A percentile compares a stretch with the other conserved stretches of the same genome.
These are phyloP conservation scores for Perdita meconis DNA, from an alignment of 2,888 invertebrate species.

Conservation along the genomic window DNA sequence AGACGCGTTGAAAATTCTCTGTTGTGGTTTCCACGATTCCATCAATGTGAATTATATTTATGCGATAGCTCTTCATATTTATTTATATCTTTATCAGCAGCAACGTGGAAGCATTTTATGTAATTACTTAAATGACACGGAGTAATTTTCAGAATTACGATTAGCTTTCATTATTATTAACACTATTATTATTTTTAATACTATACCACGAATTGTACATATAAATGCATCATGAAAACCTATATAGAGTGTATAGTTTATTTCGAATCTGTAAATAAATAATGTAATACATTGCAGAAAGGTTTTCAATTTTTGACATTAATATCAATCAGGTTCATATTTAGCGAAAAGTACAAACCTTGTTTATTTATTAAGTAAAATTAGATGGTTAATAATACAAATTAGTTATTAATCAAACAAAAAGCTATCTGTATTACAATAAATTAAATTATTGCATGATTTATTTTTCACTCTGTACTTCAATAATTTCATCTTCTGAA, in stretches of 20 bases:
- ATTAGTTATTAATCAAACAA: not conserved
- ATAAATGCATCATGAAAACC: constrained; percentile 6
- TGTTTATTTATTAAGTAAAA: not conserved
- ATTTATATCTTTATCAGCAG: constrained; percentile 31
- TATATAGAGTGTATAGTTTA: constrained; percentile 25
- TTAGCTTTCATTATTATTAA: constrained; percentile 9
- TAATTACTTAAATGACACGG: not conserved
- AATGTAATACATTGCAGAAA: not conserved
- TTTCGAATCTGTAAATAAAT: constrained; percentile 44
- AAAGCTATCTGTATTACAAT: not conserved
- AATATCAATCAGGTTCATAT: not conserved
- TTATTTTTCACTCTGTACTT: constrained; percentile 52
- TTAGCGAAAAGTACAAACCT: not conserved
- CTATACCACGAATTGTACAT: constrained; percentile 4
- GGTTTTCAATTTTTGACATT: not conserved
- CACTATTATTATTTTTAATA: constrained; percentile 21
- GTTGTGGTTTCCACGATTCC: constrained; percentile 8
- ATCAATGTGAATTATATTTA: constrained; percentile 23
- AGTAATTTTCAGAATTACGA: not conserved
- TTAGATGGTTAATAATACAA: not conserved
- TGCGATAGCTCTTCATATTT: constrained; percentile 25
- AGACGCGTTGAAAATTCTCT: not conserved
- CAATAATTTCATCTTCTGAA: constrained; percentile 77
- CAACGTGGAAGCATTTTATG: constrained; percentile 30
- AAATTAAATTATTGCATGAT: not conserved